phyloP scores from a whole-genome alignment of 64 coral and sea anemone genomes.

The Pocillopora damicornis region DNA sequence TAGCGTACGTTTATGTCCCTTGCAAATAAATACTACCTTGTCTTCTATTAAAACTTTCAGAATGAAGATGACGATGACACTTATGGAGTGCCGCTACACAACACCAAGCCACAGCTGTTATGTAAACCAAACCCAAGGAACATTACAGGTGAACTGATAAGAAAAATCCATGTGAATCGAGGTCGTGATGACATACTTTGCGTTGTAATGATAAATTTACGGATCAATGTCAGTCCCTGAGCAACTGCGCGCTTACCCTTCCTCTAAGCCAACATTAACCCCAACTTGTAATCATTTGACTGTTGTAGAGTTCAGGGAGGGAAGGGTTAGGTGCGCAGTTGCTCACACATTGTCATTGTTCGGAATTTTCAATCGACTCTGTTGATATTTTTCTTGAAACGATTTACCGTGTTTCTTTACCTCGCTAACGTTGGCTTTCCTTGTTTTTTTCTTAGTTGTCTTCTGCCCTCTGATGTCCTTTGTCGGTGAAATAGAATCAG shows the following conservation, averaged over 20 bases:
- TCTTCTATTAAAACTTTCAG: conserved; percentile 13
- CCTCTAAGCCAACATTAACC: neutral
- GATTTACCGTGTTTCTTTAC: neutral
- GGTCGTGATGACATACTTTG: neutral
- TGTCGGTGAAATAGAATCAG: conserved; percentile 86
- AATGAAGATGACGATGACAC: conserved; percentile 80
- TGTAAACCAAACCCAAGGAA: conserved; percentile 93
- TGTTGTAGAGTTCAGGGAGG: no score
- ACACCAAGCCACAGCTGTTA: conserved; percentile 90
- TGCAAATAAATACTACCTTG: neutral
- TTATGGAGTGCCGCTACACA: conserved; percentile 89
- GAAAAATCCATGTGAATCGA: neutral
- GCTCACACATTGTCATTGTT: no score
- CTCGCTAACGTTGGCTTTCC: neutral
- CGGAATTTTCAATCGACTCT: no score
- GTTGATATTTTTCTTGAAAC: neutral
- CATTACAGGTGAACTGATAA: conserved; percentile 67
- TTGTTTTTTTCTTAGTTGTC: conserved; percentile 58
- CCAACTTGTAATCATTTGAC: no score
- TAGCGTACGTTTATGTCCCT: no score
- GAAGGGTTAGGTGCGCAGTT: no score
- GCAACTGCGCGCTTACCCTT: neutral
- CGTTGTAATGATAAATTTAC: neutral
- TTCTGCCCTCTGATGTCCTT: conserved; percentile 93
- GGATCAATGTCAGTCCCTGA: no score